Percentiles rank a stretch among this genome's conserved stretches.
Evolutionary conservation across 2,113 vertebrate species (phyloP).

Genomic region (Barnardius zonarius): DNA sequence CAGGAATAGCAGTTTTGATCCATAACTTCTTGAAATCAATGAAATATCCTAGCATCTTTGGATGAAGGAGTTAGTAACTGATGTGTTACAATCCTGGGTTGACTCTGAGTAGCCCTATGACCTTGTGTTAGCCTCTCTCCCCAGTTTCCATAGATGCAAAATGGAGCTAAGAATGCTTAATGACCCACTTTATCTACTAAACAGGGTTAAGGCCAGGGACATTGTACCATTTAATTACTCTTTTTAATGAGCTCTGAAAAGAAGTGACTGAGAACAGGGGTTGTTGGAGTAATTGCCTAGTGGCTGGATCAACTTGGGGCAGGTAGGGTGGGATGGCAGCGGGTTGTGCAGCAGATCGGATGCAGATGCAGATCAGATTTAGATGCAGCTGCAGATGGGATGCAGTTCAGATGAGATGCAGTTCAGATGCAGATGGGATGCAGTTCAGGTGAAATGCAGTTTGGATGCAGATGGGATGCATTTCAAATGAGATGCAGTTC

Average conservation of each 20-base stretch:
- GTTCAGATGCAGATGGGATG: too few relatives aligned
- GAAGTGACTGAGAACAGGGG: background rate
- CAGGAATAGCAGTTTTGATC: background rate
- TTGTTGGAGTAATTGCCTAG: background rate
- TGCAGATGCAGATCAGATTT: background rate
- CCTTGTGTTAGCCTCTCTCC: background rate
- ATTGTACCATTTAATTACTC: slow-evolving; percentile 26
- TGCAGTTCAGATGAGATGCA: too few relatives aligned
- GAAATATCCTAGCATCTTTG: background rate
- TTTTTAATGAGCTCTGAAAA: slow-evolving; percentile 47
- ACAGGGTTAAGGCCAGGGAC: background rate
- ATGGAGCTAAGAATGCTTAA: slow-evolving; percentile 12
- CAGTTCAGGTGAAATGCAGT: too few relatives aligned
- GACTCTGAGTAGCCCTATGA: background rate
- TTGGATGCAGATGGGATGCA: too few relatives aligned
- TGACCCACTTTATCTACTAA: slow-evolving; percentile 48
- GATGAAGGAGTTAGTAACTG: background rate
- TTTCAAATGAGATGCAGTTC: too few relatives aligned
- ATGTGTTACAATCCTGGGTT: background rate
- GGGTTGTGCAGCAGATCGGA: background rate
- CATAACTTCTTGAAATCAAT: background rate
- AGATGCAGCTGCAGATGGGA: background rate
- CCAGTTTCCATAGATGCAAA: slow-evolving; percentile 26
- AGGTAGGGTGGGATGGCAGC: background rate
- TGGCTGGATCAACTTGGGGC: background rate